Base-by-base conservation (phyloP, 2,797 vertebrate species). In the Melanotaenia trifasciata region DNA sequence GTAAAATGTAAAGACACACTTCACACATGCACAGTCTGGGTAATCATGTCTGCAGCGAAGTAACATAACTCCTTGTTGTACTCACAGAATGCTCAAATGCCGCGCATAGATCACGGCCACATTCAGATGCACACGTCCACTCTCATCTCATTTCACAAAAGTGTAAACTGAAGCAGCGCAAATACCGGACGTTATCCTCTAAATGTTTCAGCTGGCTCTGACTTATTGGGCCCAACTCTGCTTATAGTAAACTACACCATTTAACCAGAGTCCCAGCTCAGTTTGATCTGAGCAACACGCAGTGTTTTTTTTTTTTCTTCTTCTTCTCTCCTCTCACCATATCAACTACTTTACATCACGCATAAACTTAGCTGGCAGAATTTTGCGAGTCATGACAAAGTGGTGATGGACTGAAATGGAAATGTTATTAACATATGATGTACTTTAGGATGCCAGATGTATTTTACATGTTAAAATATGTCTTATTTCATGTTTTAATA, bases 131-230 rank as follows among this genome's bases (percentile, higher is more conserved):
- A 74, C 81, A 79, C 66, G 77, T 62, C 1, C 36, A 58, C 78
- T 82, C 81, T 70, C 80, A 43, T 84, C 78, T 84, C 77, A 62
- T 90, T 89, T 88, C 90, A 93, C 74, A 79, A 85, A 92, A 85
- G 86, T 93, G 90, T 89, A 88, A 87, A 85, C 81, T 76, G 76
- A 84, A 80, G 58, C 77, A 70, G 76, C 70, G 72, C 69, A 72
- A 72, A 87, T 85, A 89, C 87, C 91, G 90, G 89, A 93, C 84
- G 80, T 87, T 82, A 74, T 90, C 89, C 90, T 68, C 88, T 91
- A 90, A 89, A 90, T 64, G 63, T 86, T 75, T 75, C 38, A 62
- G 71, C 84, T 84, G 73, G 80, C 50, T 78, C 61, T 70, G 70
- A 73, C 83, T 84, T 79, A 74, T 69, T 72, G 58, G 80, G 66